A percentile compares a stretch with the other conserved stretches of the same genome.
Evolutionary conservation across 1,140 invertebrate genomes (phyloP).

Genomic region (roundworm (Caenorhabditis elegans)): WBcel235 BX284606.5:48001-48500

Average conservation of each 20-base stretch:
- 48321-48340: background rate
- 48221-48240: too few species aligned
- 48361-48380: background rate
- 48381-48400: conserved; percentile 2
- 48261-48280: background rate
- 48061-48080: too few species aligned
- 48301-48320: background rate
- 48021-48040: background rate
- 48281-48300: background rate
- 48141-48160: background rate
- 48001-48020: too few species aligned
- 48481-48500: background rate
- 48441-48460: background rate
- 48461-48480: background rate
- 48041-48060: too few species aligned
- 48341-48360: background rate
- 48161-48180: background rate
- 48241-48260: background rate
- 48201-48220: background rate
- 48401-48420: background rate
- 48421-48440: background rate
- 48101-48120: too few species aligned
- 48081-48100: too few species aligned
- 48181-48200: background rate
- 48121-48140: too few species aligned